A percentile compares a stretch with the other conserved stretches of the same genome.
phyloP scores from a whole-genome alignment of 2,888 invertebrate species.

The Tachina lurida region DNA sequence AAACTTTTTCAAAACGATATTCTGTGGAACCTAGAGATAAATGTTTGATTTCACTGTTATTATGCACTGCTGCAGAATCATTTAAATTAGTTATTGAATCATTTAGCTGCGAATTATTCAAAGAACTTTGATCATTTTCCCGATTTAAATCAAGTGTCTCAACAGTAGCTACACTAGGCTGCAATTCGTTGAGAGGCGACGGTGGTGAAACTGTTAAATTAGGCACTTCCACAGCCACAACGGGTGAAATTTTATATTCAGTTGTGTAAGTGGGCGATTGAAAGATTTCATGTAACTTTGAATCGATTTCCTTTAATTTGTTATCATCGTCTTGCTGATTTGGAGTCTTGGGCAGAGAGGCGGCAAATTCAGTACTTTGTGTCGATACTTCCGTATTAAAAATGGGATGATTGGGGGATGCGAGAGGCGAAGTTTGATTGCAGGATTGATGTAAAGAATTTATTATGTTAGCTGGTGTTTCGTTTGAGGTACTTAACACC shows the following conservation, averaged over 20 bases:
- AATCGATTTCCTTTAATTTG: constrained; percentile 74
- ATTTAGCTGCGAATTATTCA: constrained; percentile 10
- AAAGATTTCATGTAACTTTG: constrained; percentile 74
- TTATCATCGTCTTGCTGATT: constrained; percentile 73
- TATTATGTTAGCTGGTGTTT: background rate
- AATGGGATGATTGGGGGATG: constrained; percentile 72
- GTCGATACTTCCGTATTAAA: constrained; percentile 68
- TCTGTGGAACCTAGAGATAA: constrained; percentile 78
- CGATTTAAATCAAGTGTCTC: constrained; percentile 66
- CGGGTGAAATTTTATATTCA: constrained; percentile 1
- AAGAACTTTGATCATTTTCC: constrained; percentile 33
- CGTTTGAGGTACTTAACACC: constrained; percentile 53
- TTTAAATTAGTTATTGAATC: constrained; percentile 7
- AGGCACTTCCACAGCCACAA: background rate
- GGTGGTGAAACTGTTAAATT: background rate
- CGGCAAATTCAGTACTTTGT: constrained; percentile 37
- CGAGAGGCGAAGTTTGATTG: constrained; percentile 9
- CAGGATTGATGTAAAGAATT: background rate
- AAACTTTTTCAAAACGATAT: constrained; percentile 78
- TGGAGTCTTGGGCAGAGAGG: constrained; percentile 46
- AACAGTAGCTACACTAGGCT: constrained; percentile 71
- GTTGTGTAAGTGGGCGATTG: constrained; percentile 72
- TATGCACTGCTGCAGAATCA: background rate
- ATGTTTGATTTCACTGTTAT: constrained; percentile 73
- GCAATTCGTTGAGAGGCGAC: constrained; percentile 7